Percentiles rank a stretch among this genome's conserved stretches.
These are phyloP conservation scores for Forbesichthys agassizii DNA, from an alignment of 2,113 vertebrate species.

Conservation along the genomic window DNA sequence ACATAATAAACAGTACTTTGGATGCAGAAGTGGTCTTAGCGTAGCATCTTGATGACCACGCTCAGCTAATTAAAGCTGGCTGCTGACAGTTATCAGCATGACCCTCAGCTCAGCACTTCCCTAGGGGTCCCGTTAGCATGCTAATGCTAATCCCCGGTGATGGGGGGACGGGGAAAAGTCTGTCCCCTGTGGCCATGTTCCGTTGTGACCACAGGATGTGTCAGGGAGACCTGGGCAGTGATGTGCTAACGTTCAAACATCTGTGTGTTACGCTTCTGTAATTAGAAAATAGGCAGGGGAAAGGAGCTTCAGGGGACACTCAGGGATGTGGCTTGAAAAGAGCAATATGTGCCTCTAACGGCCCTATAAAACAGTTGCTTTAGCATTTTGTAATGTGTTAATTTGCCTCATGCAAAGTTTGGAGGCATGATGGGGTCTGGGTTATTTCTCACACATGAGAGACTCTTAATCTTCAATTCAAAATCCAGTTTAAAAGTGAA, in stretches of 20 bases:
- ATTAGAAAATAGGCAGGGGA: slow-evolving; percentile 75
- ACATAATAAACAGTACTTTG: slow-evolving; percentile 15
- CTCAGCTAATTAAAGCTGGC: slow-evolving; percentile 67
- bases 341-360: slow-evolving; percentile 56
- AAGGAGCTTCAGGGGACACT: slow-evolving; percentile 63
- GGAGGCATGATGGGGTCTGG: slow-evolving; percentile 18
- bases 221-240: slow-evolving; percentile 61
- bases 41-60: slow-evolving; percentile 41
- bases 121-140: slow-evolving; percentile 68
- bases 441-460: background rate
- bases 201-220: slow-evolving; percentile 67
- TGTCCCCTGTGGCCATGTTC: slow-evolving; percentile 65
- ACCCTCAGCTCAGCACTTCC: slow-evolving; percentile 56
- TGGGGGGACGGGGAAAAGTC: slow-evolving; percentile 64
- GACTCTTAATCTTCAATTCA: no score
- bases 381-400: slow-evolving; percentile 44
- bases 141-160: slow-evolving; percentile 78
- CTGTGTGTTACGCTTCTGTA: slow-evolving; percentile 74
- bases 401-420: slow-evolving; percentile 22
- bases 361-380: slow-evolving; percentile 64
- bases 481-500: no score
- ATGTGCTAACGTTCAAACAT: slow-evolving; percentile 73
- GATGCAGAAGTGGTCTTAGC: slow-evolving; percentile 8
- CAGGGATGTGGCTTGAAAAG: slow-evolving; percentile 62
- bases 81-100: slow-evolving; percentile 68